phyloP scores from a whole-genome alignment of 2,113 vertebrate genomes.

The Siphamia tubifer region DNA sequence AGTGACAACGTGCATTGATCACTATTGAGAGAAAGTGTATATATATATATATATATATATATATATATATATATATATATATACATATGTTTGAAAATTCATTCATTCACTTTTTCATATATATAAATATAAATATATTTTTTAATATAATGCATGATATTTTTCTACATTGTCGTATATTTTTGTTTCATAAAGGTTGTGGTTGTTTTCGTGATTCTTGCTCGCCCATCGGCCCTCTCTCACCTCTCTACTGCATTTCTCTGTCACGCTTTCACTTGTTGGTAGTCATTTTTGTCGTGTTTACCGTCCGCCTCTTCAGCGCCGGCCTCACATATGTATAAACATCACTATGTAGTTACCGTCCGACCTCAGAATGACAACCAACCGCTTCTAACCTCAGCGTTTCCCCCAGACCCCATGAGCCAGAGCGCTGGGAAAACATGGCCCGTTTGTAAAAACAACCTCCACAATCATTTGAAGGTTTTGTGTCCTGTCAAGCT shows the following conservation, averaged over 20 bases:
- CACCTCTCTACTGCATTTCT: neutral
- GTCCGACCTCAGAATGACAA: slow-evolving; percentile 41
- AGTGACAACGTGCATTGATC: too few species aligned
- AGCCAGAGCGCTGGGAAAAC: slow-evolving; percentile 57
- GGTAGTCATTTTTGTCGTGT: slow-evolving; percentile 42
- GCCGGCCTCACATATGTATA: slow-evolving; percentile 25
- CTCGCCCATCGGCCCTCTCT: neutral
- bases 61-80: too few species aligned
- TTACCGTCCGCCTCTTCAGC: slow-evolving; percentile 30
- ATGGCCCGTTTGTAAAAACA: slow-evolving; percentile 55
- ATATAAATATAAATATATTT: too few species aligned
- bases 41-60: too few species aligned
- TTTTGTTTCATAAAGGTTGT: slow-evolving; percentile 9
- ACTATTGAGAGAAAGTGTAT: too few species aligned
- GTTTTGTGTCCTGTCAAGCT: slow-evolving; percentile 38
- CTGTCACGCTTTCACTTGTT: slow-evolving; percentile 41
- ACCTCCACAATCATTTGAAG: slow-evolving; percentile 60
- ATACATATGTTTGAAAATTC: too few species aligned
- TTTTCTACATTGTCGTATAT: too few species aligned
- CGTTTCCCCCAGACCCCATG: slow-evolving; percentile 45
- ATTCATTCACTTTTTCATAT: too few species aligned
- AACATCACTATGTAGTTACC: slow-evolving; percentile 41
- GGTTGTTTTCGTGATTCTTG: slow-evolving; percentile 2
- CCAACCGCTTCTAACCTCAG: slow-evolving; percentile 44
- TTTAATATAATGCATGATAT: too few species aligned